phyloP scores from a whole-genome alignment of 1,140 invertebrate genomes.

The Megalopta genalis region DNA sequence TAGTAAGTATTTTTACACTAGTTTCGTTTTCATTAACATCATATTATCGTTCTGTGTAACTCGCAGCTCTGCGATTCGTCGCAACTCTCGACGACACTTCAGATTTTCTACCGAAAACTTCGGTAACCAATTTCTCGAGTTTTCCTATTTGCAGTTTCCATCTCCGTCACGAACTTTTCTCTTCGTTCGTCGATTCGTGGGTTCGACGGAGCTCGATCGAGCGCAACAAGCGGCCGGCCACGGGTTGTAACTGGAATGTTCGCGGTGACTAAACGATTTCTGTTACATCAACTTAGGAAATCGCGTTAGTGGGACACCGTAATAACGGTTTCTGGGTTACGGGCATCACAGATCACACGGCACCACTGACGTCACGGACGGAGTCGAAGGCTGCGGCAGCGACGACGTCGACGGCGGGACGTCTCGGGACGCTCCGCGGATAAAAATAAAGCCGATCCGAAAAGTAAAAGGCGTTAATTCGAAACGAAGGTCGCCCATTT shows the following conservation, averaged over 20 bases:
- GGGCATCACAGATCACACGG: constrained; percentile 24
- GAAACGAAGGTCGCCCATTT: background rate
- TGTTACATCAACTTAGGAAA: constrained; percentile 33
- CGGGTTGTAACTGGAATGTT: background rate
- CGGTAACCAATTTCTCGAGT: too few species aligned
- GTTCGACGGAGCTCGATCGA: too few species aligned
- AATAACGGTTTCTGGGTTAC: constrained; percentile 31
- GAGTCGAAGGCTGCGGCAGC: background rate
- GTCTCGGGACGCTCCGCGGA: background rate
- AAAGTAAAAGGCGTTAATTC: background rate
- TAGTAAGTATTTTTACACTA: too few species aligned
- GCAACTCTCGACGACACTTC: too few species aligned
- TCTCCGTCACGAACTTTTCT: too few species aligned
- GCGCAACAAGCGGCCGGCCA: background rate
- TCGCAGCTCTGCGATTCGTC: too few species aligned
- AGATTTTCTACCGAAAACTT: too few species aligned
- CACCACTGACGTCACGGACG: constrained; percentile 6
- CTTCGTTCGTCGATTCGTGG: too few species aligned
- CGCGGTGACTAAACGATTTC: constrained; percentile 20
- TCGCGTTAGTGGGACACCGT: background rate
- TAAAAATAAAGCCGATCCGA: background rate
- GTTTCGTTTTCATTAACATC: too few species aligned
- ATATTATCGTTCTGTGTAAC: too few species aligned
- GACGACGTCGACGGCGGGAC: too few species aligned
- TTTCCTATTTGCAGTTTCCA: too few species aligned